phyloP scores from a whole-genome alignment of 2,797 vertebrate genomes.

The Apodemus agrarius region DNA sequence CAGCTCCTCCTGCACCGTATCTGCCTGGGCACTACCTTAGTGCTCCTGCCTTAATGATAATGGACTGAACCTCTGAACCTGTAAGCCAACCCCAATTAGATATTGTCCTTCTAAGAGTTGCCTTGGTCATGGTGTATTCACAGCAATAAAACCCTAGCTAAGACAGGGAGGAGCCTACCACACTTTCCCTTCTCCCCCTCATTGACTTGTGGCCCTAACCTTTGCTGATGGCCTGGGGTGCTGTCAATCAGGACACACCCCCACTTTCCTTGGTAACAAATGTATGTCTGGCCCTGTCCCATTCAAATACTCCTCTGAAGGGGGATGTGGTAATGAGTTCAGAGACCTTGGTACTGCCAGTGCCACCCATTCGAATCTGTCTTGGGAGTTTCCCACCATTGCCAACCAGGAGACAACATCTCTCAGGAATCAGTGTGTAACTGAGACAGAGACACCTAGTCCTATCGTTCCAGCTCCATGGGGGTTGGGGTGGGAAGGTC shows the following conservation, averaged over 20 bases:
- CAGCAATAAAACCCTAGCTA: background rate
- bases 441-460: background rate
- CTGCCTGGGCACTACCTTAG: background rate
- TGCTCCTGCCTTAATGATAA: background rate
- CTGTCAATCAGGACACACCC: background rate
- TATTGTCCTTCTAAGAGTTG: background rate
- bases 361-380: background rate
- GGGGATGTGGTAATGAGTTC: background rate
- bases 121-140: background rate
- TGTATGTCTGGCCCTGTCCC: background rate
- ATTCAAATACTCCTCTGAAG: background rate
- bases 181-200: background rate
- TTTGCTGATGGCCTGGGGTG: background rate
- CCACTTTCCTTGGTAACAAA: background rate
- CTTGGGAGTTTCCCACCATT: background rate
- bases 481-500: no score
- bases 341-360: background rate
- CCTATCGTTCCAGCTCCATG: background rate
- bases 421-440: background rate
- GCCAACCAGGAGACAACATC: background rate
- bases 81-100: background rate
- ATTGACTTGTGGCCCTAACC: background rate
- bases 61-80: background rate
- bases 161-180: background rate
- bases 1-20: background rate